Evolutionary conservation across 2,888 invertebrate species (phyloP).

Genomic region (Heteromurus nitidus): DNA sequence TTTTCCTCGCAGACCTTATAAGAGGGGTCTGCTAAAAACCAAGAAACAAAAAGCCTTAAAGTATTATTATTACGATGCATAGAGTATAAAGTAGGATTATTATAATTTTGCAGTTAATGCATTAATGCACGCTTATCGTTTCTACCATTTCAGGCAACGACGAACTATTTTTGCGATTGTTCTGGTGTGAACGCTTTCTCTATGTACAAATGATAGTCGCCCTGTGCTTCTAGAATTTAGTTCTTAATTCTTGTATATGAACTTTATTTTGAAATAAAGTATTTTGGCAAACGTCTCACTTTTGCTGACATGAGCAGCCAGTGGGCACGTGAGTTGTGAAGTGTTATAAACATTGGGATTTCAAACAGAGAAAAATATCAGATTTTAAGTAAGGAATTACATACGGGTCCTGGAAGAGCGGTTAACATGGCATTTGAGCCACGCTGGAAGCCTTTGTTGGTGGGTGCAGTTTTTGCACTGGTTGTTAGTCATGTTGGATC

Average conservation of each 20-base stretch:
- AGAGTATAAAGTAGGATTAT: not conserved
- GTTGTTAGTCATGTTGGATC: constrained; percentile 42
- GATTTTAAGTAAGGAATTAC: not conserved
- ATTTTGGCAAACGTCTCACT: constrained; percentile 29
- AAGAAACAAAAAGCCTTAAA: not conserved
- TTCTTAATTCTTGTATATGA: not conserved
- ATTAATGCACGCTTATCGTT: not conserved
- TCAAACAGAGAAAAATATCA: not conserved
- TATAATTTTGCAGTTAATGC: constrained; percentile 28
- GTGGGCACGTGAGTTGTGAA: constrained; percentile 20
- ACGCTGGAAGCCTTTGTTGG: constrained; percentile 20
- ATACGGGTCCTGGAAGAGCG: not conserved
- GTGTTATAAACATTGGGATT: too few species aligned
- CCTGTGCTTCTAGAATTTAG: not conserved
- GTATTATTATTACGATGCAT: not conserved
- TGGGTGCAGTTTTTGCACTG: not conserved
- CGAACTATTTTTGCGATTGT: constrained; percentile 27
- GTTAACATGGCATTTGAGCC: constrained; percentile 20
- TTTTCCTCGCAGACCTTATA: too few species aligned
- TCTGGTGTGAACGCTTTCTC: constrained; percentile 56
- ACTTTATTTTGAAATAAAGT: not conserved
- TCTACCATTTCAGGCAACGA: constrained; percentile 12
- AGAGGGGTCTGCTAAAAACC: not conserved
- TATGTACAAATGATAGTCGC: constrained; percentile 6
- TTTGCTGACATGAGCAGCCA: constrained; percentile 39